Evolutionary conservation across 2,888 invertebrate species (phyloP), one percentile per base, ranked within the genome.

Genomic region (Spialia ferax): DNA sequence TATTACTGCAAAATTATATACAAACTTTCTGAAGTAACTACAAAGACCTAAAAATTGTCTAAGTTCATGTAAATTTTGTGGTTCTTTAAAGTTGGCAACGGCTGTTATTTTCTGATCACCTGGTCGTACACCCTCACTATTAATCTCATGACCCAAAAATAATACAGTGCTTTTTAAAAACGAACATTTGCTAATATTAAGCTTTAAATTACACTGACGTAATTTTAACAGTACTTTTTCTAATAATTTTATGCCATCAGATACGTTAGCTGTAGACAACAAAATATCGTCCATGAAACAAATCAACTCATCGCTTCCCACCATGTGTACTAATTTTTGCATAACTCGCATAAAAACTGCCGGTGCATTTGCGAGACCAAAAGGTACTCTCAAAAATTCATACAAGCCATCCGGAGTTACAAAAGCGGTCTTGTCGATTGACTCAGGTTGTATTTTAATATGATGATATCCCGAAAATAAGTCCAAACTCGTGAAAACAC

Each of bases 341-440:
- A 71, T 69, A 0, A 74, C 4, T 0, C 77, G 69, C 71, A 70
- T 70, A 56, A 75, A 77, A 7, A 75, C 75, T 0, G 75, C 68
- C 0, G 71, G 71, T 10, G 76, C 71, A 64, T 76, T 76, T 1
- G 73, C 73, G n/a, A 75, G 54, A 20, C 74, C 77, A 54, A 77
- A 77, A 5, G 75, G 77, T 2, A 77, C 69, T 0, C 73, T 52
- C 1, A 29, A 23, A 62, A 71, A 78, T 52, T 76, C 76, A 54
- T 42, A 78, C 3, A 73, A 72, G 0, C 75, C 76, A 7, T 70
- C 50, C 0, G 71, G 71, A 0, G 74, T 75, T 0, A 75, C 60
- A 38, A 76, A 76, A 1, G 70, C 75, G 1, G 75, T 76, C 11
- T 50, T 50, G 18, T 50, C 15, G 1, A 15, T 18, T 6, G n/a